Evolutionary conservation across 2,113 vertebrate genomes (phyloP).

Genomic region (Oxyura jamaicensis): DNA sequence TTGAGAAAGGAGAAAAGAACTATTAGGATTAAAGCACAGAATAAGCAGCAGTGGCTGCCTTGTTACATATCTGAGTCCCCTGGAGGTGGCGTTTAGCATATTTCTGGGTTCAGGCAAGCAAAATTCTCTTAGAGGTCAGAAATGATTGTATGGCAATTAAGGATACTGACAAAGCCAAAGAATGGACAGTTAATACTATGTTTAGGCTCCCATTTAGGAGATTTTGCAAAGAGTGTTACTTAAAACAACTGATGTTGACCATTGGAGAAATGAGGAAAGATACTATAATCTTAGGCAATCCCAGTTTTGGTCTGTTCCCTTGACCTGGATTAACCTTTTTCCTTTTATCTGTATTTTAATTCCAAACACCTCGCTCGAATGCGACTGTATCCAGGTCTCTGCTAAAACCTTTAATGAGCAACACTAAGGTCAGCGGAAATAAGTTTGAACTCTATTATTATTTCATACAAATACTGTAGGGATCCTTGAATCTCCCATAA

Average conservation of each 20-base stretch:
- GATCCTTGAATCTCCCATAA: background rate
- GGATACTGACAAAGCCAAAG: slow-evolving; percentile 81
- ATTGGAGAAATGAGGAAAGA: slow-evolving; percentile 66
- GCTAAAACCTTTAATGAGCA: slow-evolving; percentile 64
- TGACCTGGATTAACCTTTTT: slow-evolving; percentile 80
- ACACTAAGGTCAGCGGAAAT: slow-evolving; percentile 48
- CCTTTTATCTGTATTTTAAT: slow-evolving; percentile 81
- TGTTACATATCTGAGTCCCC: background rate
- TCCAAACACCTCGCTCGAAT: slow-evolving; percentile 74
- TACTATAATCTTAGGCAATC: slow-evolving; percentile 63
- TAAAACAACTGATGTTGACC: slow-evolving; percentile 74
- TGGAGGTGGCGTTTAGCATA: background rate
- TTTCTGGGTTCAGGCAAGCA: slow-evolving; percentile 49
- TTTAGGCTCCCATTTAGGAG: slow-evolving; percentile 80
- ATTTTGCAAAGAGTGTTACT: slow-evolving; percentile 64
- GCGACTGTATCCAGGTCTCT: slow-evolving; percentile 52
- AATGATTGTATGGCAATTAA: slow-evolving; percentile 69
- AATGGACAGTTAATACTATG: slow-evolving; percentile 77
- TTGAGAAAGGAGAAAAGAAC: background rate
- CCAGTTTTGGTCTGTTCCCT: slow-evolving; percentile 63
- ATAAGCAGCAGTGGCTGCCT: background rate
- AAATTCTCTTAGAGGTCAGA: slow-evolving; percentile 64
- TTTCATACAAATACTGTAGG: slow-evolving; percentile 48
- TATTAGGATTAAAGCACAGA: background rate
- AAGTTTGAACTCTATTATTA: slow-evolving; percentile 50